Base-by-base conservation (phyloP, 92 coral and sea anemone genomes). In the Zoanthus gigantus region DNA sequence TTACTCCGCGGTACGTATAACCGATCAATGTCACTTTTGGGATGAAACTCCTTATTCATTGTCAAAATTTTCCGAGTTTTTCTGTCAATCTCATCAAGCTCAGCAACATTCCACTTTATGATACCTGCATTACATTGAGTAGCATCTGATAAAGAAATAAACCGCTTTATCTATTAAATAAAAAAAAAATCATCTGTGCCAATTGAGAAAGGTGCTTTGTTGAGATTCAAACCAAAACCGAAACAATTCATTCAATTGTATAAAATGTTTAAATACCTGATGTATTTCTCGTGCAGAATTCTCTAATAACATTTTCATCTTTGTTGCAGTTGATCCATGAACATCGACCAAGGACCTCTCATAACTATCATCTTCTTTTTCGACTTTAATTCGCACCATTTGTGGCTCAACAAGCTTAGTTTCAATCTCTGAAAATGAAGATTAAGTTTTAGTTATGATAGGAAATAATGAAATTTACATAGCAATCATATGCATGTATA, bases 291-390 rank as follows among this genome's bases (percentile, higher is more conserved):
- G 67, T 6, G 69, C 9, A 46, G 30, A 23, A 75, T 47, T 75
- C 18, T 75, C 58, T n/a, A 6, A 30, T 12, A 31, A 75, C 8
- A 16, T 34, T 16, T 77, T 30, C 9, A 14, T 30, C 5, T 6
- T 44, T 8, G 53, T 12, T 57, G n/a, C 45, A 5, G 80, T n/a
- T 28, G 32, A 34, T 6, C 29, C 80, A 0, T 29, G 44, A 28
- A 17, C 68, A 4, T 56, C 60, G 13, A 54, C 46, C 46, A 54
- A 53, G 23, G 15, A 45, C 15, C 47, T 57, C 23, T 54, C 82
- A 32, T 77, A 77, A 29, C 82, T 37, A 30, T 34, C 4, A 6
- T 77, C 82, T 14, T 77, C 82, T 54, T 77, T 77, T 56, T 77
- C 82, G 31, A 77, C 48, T 44, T 77, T 77, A 31, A 77, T 11